A percentile compares a stretch with the other conserved stretches of the same genome.
Evolutionary conservation across 1,140 invertebrate genomes (phyloP).

Genomic region (Calycopis cecrops): DNA sequence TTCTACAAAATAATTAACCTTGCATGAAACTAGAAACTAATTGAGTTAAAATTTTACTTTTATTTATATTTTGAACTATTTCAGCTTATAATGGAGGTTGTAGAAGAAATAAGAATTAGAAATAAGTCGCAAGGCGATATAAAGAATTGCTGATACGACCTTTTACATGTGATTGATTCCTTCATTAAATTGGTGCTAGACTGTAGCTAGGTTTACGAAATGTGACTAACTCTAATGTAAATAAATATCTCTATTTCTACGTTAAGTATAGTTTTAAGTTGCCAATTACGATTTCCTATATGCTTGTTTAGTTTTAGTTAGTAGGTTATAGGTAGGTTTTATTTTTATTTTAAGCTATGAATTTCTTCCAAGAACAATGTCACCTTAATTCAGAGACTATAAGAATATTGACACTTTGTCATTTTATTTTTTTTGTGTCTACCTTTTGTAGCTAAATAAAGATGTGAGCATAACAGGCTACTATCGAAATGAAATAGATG

Average conservation of each 20-base stretch:
- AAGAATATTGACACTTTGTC: too few species aligned
- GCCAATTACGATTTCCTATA: too few species aligned
- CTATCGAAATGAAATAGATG: too few species aligned
- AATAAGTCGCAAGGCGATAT: slow-evolving; percentile 66
- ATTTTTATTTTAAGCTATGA: too few species aligned
- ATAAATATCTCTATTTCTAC: slow-evolving; percentile 9
- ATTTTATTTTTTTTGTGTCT: too few species aligned
- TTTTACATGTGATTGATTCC: slow-evolving; percentile 7
- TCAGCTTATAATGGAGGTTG: slow-evolving; percentile 73
- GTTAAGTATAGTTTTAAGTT: slow-evolving; percentile 3
- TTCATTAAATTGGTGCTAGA: slow-evolving; percentile 6
- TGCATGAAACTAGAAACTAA: not conserved
- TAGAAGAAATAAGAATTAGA: slow-evolving; percentile 71
- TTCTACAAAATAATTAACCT: not conserved
- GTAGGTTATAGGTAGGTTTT: too few species aligned
- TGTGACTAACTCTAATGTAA: not conserved
- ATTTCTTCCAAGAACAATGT: too few species aligned
- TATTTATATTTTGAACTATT: slow-evolving; percentile 36
- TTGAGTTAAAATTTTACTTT: slow-evolving; percentile 1
- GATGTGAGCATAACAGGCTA: too few species aligned
- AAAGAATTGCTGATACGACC: slow-evolving; percentile 44
- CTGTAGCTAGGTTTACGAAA: not conserved
- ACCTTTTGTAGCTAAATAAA: too few species aligned
- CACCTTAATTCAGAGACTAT: too few species aligned
- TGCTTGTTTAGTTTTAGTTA: too few species aligned